Conservation (phyloP, 2,113 vertebrate species). For the Pteropus alecto region DNA sequence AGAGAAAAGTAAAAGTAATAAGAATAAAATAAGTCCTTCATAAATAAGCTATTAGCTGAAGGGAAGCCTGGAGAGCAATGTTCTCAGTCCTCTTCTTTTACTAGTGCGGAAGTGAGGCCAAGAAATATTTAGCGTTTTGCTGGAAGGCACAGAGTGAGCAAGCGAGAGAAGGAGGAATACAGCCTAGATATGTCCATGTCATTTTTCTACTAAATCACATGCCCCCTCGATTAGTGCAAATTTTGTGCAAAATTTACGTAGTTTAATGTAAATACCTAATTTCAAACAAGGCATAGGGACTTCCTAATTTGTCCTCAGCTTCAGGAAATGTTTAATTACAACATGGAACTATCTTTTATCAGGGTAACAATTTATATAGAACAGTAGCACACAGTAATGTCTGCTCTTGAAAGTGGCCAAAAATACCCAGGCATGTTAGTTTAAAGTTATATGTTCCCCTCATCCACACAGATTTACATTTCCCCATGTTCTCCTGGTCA, state of each 20-base stretch:
- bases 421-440: neutral
- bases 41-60: neutral
- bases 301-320: neutral
- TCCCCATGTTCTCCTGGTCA: neutral
- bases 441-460: neutral
- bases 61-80: neutral
- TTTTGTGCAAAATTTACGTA: neutral
- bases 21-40: neutral
- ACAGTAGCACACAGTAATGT: neutral
- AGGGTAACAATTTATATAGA: neutral
- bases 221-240: neutral
- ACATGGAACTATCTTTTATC: neutral
- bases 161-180: neutral
- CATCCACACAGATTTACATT: neutral
- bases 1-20: neutral
- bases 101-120: neutral
- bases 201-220: neutral
- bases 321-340: neutral
- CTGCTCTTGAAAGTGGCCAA: neutral
- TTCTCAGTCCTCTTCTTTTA: neutral
- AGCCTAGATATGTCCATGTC: neutral
- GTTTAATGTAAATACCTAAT: neutral
- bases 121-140: neutral
- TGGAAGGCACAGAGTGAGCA: neutral
- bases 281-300: neutral